These are phyloP conservation scores for Eurosta solidaginis DNA, from an alignment of 1,140 invertebrate genomes.

Conservation along the genomic window DNA sequence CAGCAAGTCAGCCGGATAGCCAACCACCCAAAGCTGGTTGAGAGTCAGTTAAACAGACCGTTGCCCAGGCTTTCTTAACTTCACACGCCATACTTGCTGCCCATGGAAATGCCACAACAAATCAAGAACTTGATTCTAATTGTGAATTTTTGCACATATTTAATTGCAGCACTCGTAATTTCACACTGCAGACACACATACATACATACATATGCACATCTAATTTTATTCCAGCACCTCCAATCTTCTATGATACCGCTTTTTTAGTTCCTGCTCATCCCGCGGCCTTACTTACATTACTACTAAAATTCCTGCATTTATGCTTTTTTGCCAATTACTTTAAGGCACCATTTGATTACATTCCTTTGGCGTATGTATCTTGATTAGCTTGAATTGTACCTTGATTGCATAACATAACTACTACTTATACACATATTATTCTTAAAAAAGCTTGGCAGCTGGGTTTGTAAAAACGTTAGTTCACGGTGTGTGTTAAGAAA, in stretches of 20 bases:
- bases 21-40: neutral
- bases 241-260: neutral
- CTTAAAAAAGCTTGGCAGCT: too few relatives aligned
- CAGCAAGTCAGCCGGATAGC: neutral
- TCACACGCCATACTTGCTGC: neutral
- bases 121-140: constrained; percentile 27
- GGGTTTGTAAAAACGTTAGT: too few relatives aligned
- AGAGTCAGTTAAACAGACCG: neutral
- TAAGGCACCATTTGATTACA: neutral
- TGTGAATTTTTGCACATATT: constrained; percentile 25
- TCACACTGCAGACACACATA: too few relatives aligned
- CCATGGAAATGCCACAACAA: neutral
- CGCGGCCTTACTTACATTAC: neutral
- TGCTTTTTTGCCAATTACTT: neutral
- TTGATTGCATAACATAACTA: neutral
- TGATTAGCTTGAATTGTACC: neutral
- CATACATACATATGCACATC: too few relatives aligned
- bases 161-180: constrained; percentile 7
- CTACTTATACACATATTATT: neutral
- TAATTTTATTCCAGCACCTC: neutral
- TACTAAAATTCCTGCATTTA: constrained; percentile 3
- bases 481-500: neutral
- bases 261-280: neutral
- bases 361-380: neutral
- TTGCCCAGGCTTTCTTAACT: neutral